Base-by-base conservation (phyloP, 2,797 vertebrate genomes). In the Jordanella pulchra region DNA sequence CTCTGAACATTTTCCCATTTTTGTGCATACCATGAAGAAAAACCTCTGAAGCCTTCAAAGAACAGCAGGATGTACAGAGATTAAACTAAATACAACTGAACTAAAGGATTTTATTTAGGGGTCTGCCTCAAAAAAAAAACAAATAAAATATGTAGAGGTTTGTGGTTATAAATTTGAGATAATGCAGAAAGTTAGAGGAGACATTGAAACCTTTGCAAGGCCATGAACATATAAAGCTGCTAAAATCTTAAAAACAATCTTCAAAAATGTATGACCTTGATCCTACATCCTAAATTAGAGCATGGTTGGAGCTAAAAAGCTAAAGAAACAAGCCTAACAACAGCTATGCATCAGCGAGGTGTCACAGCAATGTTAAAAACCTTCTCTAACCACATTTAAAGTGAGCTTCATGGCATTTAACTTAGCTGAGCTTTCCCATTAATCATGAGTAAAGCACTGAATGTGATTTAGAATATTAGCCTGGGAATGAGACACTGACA, bases 401-500 rank as follows among this genome's bases (percentile, higher is more conserved):
- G 53, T 15, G 56, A 73, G 73, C 67, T 65, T 63, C 39, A 21
- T n/a, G 72, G 68, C 73, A 73, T 81, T 85, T 78, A 83, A 73
- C 77, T 73, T 77, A 61, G 66, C 1, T 4, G 77, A 72, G 79
- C 58, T 69, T 32, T 79, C 78, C 50, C 77, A 90, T 88, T 81
- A 81, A 87, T 90, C 86, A 87, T 47, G 7, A 21, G 13, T 55
- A 60, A 30, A 78, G 39, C 64, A 60, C 61, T 44, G 66, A 61
- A 79, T 83, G 23, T 74, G 80, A 88, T 77, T 81, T 68, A 80
- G 79, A 67, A 55, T 60, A 81, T 88, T 82, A 87, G 73, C 79
- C 85, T 69, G 77, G 28, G 64, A 85, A 80, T 75, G 60, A 79
- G 79, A 81, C 78, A 78, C 67, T 86, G 85, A 88, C 71, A 85